phyloP scores from a whole-genome alignment of 2,113 vertebrate species.

The Halichoeres trimaculatus region DNA sequence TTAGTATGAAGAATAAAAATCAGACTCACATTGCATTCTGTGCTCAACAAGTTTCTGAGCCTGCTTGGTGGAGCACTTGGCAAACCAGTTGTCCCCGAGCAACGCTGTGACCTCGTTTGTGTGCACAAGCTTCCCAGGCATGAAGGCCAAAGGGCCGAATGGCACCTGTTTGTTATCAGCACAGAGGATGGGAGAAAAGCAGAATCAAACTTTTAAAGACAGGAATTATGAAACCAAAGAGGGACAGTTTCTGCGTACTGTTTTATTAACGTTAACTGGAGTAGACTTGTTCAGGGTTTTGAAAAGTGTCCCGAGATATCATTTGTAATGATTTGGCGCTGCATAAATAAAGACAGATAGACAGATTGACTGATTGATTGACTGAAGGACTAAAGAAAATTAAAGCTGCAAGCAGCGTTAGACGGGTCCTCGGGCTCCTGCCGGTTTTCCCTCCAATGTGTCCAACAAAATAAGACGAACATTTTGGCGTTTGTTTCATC shows the following conservation, averaged over 20 bases:
- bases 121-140: slow-evolving; percentile 95
- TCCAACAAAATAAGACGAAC: no score
- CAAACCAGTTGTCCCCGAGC: slow-evolving; percentile 98
- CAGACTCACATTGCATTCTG: slow-evolving; percentile 92
- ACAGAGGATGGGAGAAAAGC: background rate
- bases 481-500: no score
- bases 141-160: slow-evolving; percentile 96
- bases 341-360: no score
- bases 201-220: background rate
- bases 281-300: no score
- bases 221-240: fast-evolving
- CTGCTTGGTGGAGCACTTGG: slow-evolving; percentile 95
- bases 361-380: no score
- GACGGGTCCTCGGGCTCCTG: no score
- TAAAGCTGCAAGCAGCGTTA: no score
- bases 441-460: no score
- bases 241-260: background rate
- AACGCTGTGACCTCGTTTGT: slow-evolving; percentile 96
- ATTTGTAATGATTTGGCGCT: no score
- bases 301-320: no score
- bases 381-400: no score
- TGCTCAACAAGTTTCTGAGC: slow-evolving; percentile 91
- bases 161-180: slow-evolving; percentile 89
- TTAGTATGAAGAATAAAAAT: background rate
- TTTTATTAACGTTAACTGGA: no score